Percentiles rank a stretch among this genome's conserved stretches.
These are phyloP conservation scores for Drosophila quinaria DNA, from an alignment of 2,888 invertebrate genomes.

Conservation along the genomic window DNA sequence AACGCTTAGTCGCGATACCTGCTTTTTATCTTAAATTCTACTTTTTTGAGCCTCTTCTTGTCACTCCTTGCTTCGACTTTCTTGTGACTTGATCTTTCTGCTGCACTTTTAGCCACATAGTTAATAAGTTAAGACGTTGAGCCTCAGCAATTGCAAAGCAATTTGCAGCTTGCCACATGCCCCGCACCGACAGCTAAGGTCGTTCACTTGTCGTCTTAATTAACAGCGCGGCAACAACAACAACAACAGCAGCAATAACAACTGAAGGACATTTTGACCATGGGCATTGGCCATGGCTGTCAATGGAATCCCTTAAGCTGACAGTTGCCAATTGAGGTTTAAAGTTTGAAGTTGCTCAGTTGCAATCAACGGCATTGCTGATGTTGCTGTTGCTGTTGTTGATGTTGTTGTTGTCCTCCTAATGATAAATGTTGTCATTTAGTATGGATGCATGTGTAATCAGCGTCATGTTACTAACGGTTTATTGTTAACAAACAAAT, in stretches of 20 bases:
- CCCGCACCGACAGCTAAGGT: slow-evolving; percentile 69
- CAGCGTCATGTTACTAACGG: slow-evolving; percentile 73
- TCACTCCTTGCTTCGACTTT: neutral
- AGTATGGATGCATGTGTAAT: slow-evolving; percentile 58
- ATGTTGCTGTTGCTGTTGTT: slow-evolving; percentile 21
- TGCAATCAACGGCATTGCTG: slow-evolving; percentile 57
- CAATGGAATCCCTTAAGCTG: slow-evolving; percentile 76
- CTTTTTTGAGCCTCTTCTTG: neutral
- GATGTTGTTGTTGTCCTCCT: slow-evolving; percentile 29
- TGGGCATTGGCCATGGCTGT: slow-evolving; percentile 60
- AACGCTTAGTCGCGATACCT: too few species aligned
- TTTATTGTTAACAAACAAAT: slow-evolving; percentile 72
- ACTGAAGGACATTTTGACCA: slow-evolving; percentile 76
- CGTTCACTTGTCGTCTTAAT: slow-evolving; percentile 82
- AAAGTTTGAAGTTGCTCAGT: slow-evolving; percentile 39
- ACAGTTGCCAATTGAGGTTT: slow-evolving; percentile 47
- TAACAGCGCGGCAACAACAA: slow-evolving; percentile 62
- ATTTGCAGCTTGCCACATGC: slow-evolving; percentile 11
- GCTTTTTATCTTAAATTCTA: neutral
- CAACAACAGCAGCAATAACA: slow-evolving; percentile 4
- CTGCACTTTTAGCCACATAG: slow-evolving; percentile 25
- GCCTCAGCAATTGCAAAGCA: slow-evolving; percentile 17
- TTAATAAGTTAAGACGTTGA: slow-evolving; percentile 60
- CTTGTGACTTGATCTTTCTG: neutral
- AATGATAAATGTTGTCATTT: slow-evolving; percentile 69